Percentiles rank a stretch among this genome's conserved stretches.
Conservation (phyloP, 2,888 invertebrate species). For the Oeneis ivallda region DNA sequence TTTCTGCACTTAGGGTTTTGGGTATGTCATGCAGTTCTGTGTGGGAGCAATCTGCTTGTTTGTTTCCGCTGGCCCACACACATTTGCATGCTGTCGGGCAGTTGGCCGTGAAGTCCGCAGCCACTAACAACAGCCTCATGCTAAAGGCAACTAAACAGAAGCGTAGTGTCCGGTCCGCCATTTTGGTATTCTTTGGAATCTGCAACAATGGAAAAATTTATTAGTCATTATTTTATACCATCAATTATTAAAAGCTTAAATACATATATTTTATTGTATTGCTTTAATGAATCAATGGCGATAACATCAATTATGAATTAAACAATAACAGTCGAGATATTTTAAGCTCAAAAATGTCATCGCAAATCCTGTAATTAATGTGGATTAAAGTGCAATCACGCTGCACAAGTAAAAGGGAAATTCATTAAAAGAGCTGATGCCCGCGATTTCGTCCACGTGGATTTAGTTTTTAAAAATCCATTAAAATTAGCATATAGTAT, state of each 20-base stretch:
- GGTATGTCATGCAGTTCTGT: conserved; percentile 87
- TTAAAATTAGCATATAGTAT: too few species aligned
- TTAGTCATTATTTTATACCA: background rate
- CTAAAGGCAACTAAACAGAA: conserved; percentile 49
- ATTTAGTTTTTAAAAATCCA: too few species aligned
- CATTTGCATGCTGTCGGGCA: conserved; percentile 89
- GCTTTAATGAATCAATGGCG: conserved; percentile 5
- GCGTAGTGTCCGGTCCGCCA: conserved; percentile 57
- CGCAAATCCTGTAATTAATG: background rate
- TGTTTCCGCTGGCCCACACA: conserved; percentile 92
- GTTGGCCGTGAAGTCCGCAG: conserved; percentile 80
- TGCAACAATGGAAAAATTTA: conserved; percentile 60
- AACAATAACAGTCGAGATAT: conserved; percentile 5
- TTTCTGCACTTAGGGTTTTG: conserved; percentile 85
- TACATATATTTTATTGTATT: conserved; percentile 3
- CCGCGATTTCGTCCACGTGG: too few species aligned
- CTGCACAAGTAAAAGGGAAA: too few species aligned
- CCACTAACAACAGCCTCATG: conserved; percentile 54
- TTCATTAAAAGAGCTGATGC: too few species aligned
- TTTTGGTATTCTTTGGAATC: conserved; percentile 53
- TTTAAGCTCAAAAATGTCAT: conserved; percentile 9
- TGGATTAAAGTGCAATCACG: background rate
- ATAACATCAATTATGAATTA: conserved; percentile 6
- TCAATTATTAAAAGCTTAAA: conserved; percentile 5
- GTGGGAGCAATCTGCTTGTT: conserved; percentile 89